These are phyloP conservation scores for Elaphurus davidianus DNA, from an alignment of 2,113 vertebrate species.

Conservation along the genomic window DNA sequence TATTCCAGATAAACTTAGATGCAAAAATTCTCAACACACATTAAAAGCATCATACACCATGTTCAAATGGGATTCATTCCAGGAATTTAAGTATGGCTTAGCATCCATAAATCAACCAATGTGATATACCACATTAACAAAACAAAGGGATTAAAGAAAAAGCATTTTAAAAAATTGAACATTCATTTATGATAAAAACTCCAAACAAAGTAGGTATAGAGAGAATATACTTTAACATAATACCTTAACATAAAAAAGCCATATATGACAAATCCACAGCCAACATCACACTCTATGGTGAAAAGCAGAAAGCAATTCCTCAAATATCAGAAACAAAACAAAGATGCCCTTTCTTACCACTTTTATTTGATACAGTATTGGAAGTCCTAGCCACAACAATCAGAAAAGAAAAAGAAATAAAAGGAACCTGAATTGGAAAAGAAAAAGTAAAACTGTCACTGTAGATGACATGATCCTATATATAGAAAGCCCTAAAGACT, in stretches of 20 bases:
- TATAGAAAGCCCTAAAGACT: neutral
- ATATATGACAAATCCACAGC: neutral
- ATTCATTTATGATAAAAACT: neutral
- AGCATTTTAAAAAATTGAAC: neutral
- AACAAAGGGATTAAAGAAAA: neutral
- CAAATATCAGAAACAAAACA: neutral
- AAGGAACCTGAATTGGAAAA: neutral
- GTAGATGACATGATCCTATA: neutral
- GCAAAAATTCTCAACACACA: neutral
- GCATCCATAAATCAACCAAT: neutral
- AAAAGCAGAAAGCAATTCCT: neutral
- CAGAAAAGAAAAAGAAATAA: neutral
- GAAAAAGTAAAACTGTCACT: neutral
- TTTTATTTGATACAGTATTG: neutral
- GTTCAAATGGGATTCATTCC: neutral
- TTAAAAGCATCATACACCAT: neutral
- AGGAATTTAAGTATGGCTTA: neutral
- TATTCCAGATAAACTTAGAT: neutral
- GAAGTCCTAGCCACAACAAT: neutral
- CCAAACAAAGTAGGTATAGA: neutral
- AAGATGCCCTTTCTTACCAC: neutral
- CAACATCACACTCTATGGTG: neutral
- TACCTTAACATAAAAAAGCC: neutral
- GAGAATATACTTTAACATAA: neutral
- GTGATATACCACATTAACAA: neutral